These are phyloP conservation scores for Gastrophysa polygoni DNA, from an alignment of 2,888 invertebrate species.

Conservation along the genomic window DNA sequence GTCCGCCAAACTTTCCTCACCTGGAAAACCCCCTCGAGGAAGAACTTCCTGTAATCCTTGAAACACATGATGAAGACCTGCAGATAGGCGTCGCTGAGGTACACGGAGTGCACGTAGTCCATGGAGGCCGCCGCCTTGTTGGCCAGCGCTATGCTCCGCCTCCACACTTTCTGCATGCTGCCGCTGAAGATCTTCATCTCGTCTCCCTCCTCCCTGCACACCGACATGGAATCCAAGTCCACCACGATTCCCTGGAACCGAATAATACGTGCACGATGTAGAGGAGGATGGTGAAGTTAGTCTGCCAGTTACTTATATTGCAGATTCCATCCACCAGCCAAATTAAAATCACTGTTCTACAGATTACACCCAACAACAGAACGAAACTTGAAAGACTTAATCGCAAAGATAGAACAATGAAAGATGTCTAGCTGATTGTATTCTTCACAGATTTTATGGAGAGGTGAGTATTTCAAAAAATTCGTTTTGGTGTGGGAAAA, in stretches of 20 bases:
- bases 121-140: constrained; percentile 56
- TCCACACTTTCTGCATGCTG: constrained; percentile 71
- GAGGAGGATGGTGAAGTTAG: too few relatives aligned
- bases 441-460: too few relatives aligned
- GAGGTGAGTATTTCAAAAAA: too few relatives aligned
- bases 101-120: constrained; percentile 68
- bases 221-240: constrained; percentile 70
- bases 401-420: too few relatives aligned
- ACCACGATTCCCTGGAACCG: constrained; percentile 80
- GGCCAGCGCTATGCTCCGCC: constrained; percentile 62
- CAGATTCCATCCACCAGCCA: too few relatives aligned
- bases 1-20: constrained; percentile 42
- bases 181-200: constrained; percentile 77
- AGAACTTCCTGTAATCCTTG: constrained; percentile 70
- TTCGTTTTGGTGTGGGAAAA: too few relatives aligned
- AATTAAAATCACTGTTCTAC: too few relatives aligned
- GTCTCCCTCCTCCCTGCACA: constrained; percentile 74
- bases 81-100: constrained; percentile 80
- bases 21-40: constrained; percentile 59
- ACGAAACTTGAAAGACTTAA: too few relatives aligned
- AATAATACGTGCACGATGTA: too few relatives aligned
- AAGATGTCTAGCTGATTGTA: too few relatives aligned
- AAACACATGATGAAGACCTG: constrained; percentile 78
- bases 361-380: too few relatives aligned
- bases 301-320: too few relatives aligned